Base-by-base conservation (phyloP, 2,113 vertebrate species). In the Vidua chalybeata region DNA sequence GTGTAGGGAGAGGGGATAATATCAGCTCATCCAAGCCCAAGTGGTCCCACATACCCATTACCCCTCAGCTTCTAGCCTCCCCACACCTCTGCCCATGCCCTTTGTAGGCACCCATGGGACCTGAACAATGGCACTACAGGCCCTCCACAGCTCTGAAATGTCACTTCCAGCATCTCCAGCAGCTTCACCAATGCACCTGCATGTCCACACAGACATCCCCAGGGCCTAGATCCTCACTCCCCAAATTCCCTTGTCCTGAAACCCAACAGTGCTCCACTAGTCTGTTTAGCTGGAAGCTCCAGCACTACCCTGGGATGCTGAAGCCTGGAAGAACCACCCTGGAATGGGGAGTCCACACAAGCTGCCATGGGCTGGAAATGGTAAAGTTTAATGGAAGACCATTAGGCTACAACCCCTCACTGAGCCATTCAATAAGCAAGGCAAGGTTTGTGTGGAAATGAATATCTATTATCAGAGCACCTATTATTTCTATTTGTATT, bases 401-500 rank as follows among this genome's bases (percentile, higher is more conserved):
- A 31, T 43, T 17, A 51, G 63, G 54, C 58, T 89, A 45, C 66
- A 54, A 21, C 18, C 62, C 35, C 69, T 92, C 1, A 1, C 66
- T 31, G 59, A 87, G 27, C 35, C 72, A 33, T 31, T 67, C 68
- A 39, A 10, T 30, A 43, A 68, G 62, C 51, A 76, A 84, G 68
- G 75, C 46, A 66, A 80, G 48, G 21, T 43, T 67, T 59, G 56
- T 19, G 62, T 39, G 56, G 39, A 86, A 92, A 96, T 72, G 63
- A 93, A 48, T 39, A 45, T 63, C 89, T 96, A 6, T 27, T 67
- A 33, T 61, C 64, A 90, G 69, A 77, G 41, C 72, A 95, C 26
- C 94, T 93, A 43, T 58, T 77, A 51, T 80, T 95, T 94, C 79
- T 77, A 87, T 37, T 87, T 8, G 15, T 81, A 49, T 97, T 96